phyloP scores from a whole-genome alignment of 2,113 vertebrate species.

The Helogale parvula region DNA sequence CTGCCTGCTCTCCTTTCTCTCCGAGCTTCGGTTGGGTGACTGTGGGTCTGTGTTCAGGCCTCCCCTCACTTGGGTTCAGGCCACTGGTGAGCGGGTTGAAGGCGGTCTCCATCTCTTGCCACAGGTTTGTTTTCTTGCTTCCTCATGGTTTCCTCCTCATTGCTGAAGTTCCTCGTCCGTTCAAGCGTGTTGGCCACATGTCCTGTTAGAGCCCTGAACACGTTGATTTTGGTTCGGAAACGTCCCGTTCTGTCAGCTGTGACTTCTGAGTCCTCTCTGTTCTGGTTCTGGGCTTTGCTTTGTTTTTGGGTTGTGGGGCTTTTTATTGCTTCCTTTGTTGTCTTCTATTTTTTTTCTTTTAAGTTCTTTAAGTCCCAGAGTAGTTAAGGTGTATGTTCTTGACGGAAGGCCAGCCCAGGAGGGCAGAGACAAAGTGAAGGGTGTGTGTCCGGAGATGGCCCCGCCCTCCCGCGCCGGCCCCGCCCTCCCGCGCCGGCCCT shows the following conservation, averaged over 20 bases:
- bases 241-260: neutral
- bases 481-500: fast-evolving
- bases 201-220: neutral
- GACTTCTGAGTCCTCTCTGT: neutral
- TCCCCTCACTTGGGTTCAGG: neutral
- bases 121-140: neutral
- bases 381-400: neutral
- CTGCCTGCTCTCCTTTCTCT: neutral
- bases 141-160: neutral
- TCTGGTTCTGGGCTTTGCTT: neutral
- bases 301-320: neutral
- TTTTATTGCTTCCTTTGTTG: neutral
- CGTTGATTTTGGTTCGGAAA: neutral
- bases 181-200: neutral
- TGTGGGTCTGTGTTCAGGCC: neutral
- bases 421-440: neutral
- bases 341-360: neutral
- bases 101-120: neutral
- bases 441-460: neutral
- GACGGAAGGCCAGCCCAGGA: neutral
- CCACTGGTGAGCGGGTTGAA: neutral
- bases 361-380: neutral
- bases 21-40: neutral
- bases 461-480: fast-evolving
- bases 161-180: neutral